phyloP scores from a whole-genome alignment of 2,113 vertebrate genomes.

The Aramus guarauna region DNA sequence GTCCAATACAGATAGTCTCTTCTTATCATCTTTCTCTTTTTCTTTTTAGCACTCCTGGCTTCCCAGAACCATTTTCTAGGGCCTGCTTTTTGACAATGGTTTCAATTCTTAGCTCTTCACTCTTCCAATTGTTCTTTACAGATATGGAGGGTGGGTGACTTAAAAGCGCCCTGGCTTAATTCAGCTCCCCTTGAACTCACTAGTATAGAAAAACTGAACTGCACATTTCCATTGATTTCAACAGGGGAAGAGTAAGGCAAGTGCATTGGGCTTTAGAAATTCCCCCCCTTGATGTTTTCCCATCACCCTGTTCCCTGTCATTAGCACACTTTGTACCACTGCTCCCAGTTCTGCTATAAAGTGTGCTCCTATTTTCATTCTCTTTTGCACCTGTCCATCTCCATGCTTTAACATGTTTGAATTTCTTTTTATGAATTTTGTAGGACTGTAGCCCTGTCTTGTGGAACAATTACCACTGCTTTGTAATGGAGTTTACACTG shows the following conservation, averaged over 20 bases:
- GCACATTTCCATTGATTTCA: constrained; percentile 39
- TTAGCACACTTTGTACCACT: constrained; percentile 3
- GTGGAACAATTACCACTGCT: neutral
- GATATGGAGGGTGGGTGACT: constrained; percentile 31
- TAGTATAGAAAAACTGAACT: constrained; percentile 23
- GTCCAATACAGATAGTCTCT: constrained; percentile 42
- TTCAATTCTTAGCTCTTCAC: constrained; percentile 51
- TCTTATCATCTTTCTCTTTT: constrained; percentile 32
- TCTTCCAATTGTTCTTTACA: constrained; percentile 53
- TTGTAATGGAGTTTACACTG: neutral
- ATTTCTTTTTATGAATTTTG: neutral
- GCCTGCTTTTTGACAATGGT: neutral
- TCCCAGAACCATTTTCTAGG: constrained; percentile 39
- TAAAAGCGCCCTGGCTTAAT: constrained; percentile 2
- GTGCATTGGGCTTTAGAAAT: constrained; percentile 37
- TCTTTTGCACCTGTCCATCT: neutral
- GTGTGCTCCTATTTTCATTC: neutral
- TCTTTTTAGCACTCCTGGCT: constrained; percentile 52
- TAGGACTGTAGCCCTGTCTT: neutral
- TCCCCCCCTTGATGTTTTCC: constrained; percentile 37
- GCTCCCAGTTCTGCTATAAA: neutral
- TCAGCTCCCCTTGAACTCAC: constrained; percentile 48
- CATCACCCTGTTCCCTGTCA: constrained; percentile 21
- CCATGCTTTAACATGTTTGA: neutral
- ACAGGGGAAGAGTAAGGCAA: constrained; percentile 20